phyloP scores from a whole-genome alignment of 2,888 invertebrate species.

The Neuroscelio doddi region DNA sequence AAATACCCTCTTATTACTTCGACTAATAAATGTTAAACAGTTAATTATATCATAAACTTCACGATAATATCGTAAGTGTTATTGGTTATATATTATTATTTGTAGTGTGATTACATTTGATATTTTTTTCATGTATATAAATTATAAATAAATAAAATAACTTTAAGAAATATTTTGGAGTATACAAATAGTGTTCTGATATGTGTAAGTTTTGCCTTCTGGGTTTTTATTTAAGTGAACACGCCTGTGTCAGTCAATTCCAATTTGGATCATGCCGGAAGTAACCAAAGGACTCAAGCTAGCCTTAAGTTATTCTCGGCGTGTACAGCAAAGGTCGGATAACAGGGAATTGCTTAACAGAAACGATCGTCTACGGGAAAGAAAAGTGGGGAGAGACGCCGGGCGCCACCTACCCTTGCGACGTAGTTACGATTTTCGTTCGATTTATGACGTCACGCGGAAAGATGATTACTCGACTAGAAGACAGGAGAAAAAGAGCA shows the following conservation, averaged over 20 bases:
- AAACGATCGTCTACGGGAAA: slow-evolving; percentile 25
- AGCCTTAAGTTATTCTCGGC: slow-evolving; percentile 29
- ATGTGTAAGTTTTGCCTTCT: no score
- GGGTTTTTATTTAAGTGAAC: no score
- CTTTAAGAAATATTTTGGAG: no score
- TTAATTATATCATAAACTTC: no score
- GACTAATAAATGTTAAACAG: no score
- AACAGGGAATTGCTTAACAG: slow-evolving; percentile 26
- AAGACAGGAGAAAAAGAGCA: slow-evolving; percentile 16
- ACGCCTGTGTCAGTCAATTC: slow-evolving; percentile 14
- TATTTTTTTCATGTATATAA: no score
- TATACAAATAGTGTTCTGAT: no score
- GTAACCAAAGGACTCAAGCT: slow-evolving; percentile 20
- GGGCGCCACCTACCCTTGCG: slow-evolving; percentile 55
- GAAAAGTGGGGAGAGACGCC: slow-evolving; percentile 36
- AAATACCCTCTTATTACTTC: no score
- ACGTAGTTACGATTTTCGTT: slow-evolving; percentile 59
- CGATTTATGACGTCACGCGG: slow-evolving; percentile 64
- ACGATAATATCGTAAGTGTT: no score
- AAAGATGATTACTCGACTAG: slow-evolving; percentile 60
- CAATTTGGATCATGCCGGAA: slow-evolving; percentile 23
- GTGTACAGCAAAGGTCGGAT: slow-evolving; percentile 19
- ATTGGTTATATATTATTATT: no score
- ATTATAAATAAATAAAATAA: no score
- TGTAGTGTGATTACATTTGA: no score